Conservation (phyloP, 2,797 vertebrate genomes). For the Pitangus sulphuratus region DNA sequence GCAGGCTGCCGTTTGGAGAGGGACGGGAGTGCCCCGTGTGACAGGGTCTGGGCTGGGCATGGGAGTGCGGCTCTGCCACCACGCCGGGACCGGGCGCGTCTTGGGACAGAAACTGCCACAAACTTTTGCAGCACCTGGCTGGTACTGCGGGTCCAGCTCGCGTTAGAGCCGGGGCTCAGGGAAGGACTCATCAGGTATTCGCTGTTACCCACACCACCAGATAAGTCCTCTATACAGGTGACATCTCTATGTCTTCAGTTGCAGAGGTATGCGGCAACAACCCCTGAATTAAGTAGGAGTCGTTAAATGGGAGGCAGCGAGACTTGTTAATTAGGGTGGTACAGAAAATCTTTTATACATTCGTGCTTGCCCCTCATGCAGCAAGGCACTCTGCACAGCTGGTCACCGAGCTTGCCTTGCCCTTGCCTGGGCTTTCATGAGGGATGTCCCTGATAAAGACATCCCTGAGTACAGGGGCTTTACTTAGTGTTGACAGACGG, state of each 20-base stretch:
- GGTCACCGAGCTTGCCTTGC: background rate
- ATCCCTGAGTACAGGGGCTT: background rate
- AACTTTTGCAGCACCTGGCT: background rate
- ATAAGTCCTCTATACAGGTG: background rate
- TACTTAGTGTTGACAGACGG: background rate
- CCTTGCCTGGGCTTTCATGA: background rate
- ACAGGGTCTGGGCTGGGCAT: rapidly evolving
- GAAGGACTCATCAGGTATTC: background rate
- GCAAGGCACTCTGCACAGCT: background rate
- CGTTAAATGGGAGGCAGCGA: background rate
- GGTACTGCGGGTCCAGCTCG: background rate
- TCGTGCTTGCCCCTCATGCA: background rate
- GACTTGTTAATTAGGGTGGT: background rate
- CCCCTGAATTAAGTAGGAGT: background rate
- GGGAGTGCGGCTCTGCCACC: background rate
- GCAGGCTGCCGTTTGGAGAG: rapidly evolving
- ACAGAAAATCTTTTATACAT: background rate
- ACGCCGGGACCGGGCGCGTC: background rate
- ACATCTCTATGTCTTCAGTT: rapidly evolving
- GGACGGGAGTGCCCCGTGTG: rapidly evolving
- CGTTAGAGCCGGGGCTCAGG: background rate
- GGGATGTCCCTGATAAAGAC: background rate
- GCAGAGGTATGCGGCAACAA: background rate
- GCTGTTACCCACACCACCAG: background rate
- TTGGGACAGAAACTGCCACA: background rate